These are phyloP conservation scores for Malacosoma neustria DNA, from an alignment of 2,888 invertebrate genomes.

Conservation along the genomic window DNA sequence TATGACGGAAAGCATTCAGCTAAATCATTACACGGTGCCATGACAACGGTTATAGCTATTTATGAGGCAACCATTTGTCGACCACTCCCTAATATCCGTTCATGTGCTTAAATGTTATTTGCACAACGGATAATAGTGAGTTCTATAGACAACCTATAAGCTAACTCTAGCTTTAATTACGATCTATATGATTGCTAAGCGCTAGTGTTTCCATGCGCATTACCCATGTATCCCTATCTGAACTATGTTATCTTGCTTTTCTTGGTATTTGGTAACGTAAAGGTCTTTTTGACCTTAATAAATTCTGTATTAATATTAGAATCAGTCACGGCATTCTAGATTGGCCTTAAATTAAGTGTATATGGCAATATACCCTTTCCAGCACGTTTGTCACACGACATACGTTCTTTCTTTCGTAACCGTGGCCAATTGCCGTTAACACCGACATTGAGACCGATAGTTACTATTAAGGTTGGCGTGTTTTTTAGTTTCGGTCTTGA, in stretches of 20 bases:
- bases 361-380: not conserved
- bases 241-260: no score
- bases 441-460: conserved; percentile 38
- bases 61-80: conserved; percentile 17
- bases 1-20: conserved; percentile 48
- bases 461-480: conserved; percentile 24
- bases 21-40: conserved; percentile 41
- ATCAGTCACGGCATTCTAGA: no score
- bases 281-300: no score
- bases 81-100: conserved; percentile 45
- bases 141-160: conserved; percentile 38
- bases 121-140: conserved; percentile 37
- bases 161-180: no score
- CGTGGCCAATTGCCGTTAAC: conserved; percentile 29
- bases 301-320: no score
- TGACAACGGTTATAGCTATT: conserved; percentile 28
- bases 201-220: no score
- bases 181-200: no score
- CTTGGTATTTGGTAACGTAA: no score
- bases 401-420: conserved; percentile 40
- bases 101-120: conserved; percentile 28
- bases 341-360: no score
- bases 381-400: conserved; percentile 23
- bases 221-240: no score
- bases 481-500: conserved; percentile 15